These are phyloP conservation scores for Cistogaster globosa DNA, from an alignment of 2,888 invertebrate genomes.

Conservation along the genomic window DNA sequence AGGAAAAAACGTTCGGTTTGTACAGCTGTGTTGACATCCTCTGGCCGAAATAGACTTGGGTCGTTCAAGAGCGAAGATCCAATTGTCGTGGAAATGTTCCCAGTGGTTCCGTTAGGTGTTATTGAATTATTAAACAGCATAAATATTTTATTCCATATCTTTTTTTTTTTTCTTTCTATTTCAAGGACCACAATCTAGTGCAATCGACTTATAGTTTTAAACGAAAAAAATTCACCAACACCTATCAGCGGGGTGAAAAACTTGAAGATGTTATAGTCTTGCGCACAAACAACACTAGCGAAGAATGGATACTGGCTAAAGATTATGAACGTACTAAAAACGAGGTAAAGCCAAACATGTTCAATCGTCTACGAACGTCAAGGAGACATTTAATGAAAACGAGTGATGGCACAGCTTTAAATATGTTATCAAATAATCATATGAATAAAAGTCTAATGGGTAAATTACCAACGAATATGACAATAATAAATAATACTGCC, in stretches of 20 bases:
- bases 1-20: too few relatives aligned
- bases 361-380: slow-evolving; percentile 66
- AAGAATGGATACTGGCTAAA: slow-evolving; percentile 79
- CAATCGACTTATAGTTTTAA: slow-evolving; percentile 82
- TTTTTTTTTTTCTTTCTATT: slow-evolving; percentile 22
- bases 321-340: slow-evolving; percentile 78
- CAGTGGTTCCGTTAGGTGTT: too few relatives aligned
- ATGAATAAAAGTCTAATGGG: slow-evolving; percentile 79
- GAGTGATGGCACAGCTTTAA: background rate
- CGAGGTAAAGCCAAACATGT: slow-evolving; percentile 63
- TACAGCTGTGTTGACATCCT: too few relatives aligned
- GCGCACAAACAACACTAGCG: slow-evolving; percentile 79
- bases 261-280: slow-evolving; percentile 82
- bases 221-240: slow-evolving; percentile 80
- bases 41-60: too few relatives aligned
- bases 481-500: slow-evolving; percentile 80
- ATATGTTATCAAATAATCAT: slow-evolving; percentile 48
- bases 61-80: too few relatives aligned
- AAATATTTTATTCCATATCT: background rate
- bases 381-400: slow-evolving; percentile 68
- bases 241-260: slow-evolving; percentile 79
- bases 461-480: slow-evolving; percentile 81
- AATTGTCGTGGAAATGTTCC: too few relatives aligned
- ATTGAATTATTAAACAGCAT: too few relatives aligned
- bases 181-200: slow-evolving; percentile 82